Evolutionary conservation across 2,888 invertebrate species (phyloP).

Genomic region (Dascillus cervinus): DNA sequence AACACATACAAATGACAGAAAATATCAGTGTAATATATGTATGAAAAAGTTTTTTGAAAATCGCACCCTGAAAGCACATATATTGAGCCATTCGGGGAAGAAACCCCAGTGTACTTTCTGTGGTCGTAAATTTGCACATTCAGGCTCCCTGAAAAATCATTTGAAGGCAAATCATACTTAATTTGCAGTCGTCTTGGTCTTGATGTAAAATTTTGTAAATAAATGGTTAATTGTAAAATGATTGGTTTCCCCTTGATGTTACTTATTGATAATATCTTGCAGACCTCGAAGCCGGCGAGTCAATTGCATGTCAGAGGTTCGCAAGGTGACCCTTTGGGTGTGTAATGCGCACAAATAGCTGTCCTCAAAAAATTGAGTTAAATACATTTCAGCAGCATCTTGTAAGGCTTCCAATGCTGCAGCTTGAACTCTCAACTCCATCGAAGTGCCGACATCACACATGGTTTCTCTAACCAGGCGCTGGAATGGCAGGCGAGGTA

Average conservation of each 20-base stretch:
- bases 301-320: conserved; percentile 41
- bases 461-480: conserved; percentile 42
- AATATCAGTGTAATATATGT: conserved; percentile 34
- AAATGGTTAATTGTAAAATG: no score
- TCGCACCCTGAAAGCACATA: conserved; percentile 32
- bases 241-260: no score
- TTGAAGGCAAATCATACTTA: conserved; percentile 18
- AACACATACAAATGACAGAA: conserved; percentile 29
- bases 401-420: conserved; percentile 44
- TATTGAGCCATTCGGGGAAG: conserved; percentile 32
- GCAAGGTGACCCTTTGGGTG: conserved; percentile 42
- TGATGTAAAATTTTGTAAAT: no score
- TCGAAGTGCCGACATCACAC: conserved; percentile 22
- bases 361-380: conserved; percentile 45
- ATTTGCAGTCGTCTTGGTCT: no score
- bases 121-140: conserved; percentile 29
- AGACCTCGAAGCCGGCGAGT: conserved; percentile 36
- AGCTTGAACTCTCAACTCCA: conserved; percentile 29
- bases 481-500: conserved; percentile 41
- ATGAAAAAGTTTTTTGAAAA: conserved; percentile 32
- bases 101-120: conserved; percentile 33
- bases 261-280: background rate
- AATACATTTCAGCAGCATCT: conserved; percentile 43
- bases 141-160: conserved; percentile 23
- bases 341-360: conserved; percentile 39